A percentile compares a stretch with the other conserved stretches of the same genome.
Conservation (phyloP, 2,888 invertebrate species). For the Drosophila anceps region DNA sequence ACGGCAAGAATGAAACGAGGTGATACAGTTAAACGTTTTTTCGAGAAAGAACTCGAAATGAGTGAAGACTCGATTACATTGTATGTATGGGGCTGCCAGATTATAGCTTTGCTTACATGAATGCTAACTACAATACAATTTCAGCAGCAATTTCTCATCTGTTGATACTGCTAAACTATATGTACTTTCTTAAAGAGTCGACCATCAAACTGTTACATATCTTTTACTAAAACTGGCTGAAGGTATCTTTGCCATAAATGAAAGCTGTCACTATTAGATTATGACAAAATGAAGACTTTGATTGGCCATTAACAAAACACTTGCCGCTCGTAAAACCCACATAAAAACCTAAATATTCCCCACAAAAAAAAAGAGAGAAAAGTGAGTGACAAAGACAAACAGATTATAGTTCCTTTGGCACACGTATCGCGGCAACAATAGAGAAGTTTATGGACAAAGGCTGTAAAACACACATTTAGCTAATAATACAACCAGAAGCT, state of each 20-base stretch:
- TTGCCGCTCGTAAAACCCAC: constrained; percentile 8
- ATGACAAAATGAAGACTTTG: constrained; percentile 3
- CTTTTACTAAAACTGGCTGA: too few relatives aligned
- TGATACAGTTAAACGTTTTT: too few relatives aligned
- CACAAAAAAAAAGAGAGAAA: background rate
- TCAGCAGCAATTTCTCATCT: too few relatives aligned
- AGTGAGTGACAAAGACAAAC: background rate
- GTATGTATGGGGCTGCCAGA: too few relatives aligned
- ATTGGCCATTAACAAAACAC: constrained; percentile 14
- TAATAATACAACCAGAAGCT: constrained; percentile 22
- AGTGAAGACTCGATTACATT: too few relatives aligned
- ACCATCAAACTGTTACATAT: too few relatives aligned
- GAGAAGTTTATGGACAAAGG: background rate
- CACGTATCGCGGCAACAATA: background rate
- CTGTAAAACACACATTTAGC: background rate
- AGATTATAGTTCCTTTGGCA: background rate
- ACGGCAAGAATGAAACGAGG: too few relatives aligned
- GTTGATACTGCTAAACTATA: too few relatives aligned
- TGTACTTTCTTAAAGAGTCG: too few relatives aligned
- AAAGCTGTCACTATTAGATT: background rate
- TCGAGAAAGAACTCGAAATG: too few relatives aligned
- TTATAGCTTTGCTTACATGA: too few relatives aligned
- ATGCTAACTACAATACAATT: too few relatives aligned
- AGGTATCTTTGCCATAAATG: background rate
- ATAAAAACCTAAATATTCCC: background rate